phyloP scores from a whole-genome alignment of 2,888 invertebrate genomes.

The Mimas tiliae region DNA sequence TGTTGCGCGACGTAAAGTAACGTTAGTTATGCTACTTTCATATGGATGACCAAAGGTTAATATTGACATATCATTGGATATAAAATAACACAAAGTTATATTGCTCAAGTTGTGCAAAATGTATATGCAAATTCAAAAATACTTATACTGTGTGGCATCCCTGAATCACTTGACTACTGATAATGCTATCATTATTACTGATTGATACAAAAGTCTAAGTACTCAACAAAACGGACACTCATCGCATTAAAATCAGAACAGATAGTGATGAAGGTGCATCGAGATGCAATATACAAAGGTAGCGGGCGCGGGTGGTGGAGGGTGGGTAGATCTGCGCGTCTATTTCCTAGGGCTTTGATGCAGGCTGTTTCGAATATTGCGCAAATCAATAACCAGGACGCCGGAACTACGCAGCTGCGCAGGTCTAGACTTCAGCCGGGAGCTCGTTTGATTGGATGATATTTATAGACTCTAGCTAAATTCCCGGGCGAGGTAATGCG shows the following conservation, averaged over 20 bases:
- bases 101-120: neutral
- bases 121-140: neutral
- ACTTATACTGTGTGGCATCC: neutral
- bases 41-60: no score
- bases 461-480: slow-evolving; percentile 2
- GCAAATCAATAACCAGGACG: slow-evolving; percentile 4
- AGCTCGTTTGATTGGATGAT: neutral
- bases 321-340: neutral
- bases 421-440: neutral
- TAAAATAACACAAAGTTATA: no score
- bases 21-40: no score
- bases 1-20: no score
- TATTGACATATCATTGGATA: no score
- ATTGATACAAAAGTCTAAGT: neutral
- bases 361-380: neutral
- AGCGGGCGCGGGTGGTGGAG: neutral
- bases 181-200: neutral
- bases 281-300: neutral
- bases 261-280: neutral
- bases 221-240: neutral
- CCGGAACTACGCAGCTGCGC: neutral
- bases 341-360: neutral
- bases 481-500: neutral
- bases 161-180: neutral
- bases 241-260: neutral